Percentiles rank a stretch among this genome's conserved stretches.
Evolutionary conservation across 2,113 vertebrate species (phyloP).

Genomic region (Parus major): DNA sequence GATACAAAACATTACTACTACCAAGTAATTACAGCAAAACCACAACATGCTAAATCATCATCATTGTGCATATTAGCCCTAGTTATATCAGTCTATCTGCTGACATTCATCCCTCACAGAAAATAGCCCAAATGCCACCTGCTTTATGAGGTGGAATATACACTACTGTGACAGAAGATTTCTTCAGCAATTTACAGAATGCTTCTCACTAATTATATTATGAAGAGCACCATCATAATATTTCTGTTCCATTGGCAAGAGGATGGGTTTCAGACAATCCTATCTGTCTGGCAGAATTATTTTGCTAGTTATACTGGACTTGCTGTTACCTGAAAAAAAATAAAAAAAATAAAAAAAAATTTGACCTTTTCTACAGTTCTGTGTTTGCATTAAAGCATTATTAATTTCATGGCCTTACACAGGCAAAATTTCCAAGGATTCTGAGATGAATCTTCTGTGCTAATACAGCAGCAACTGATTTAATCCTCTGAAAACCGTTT

Average conservation of each 20-base stretch:
- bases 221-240: not conserved
- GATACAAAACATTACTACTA: not conserved
- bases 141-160: not conserved
- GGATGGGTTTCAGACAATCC: not conserved
- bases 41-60: not conserved
- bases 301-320: not conserved
- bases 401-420: not conserved
- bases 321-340: not conserved
- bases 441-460: not conserved
- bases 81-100: not conserved
- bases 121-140: not conserved
- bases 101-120: not conserved
- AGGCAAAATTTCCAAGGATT: not conserved
- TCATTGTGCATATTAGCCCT: not conserved
- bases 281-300: not conserved
- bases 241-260: not conserved
- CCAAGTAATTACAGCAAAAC: not conserved
- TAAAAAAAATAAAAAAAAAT: not conserved
- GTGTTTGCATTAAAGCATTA: not conserved
- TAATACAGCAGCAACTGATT: not conserved
- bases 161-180: not conserved
- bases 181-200: not conserved
- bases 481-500: not conserved
- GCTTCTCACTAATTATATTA: conserved; percentile 1
- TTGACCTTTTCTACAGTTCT: not conserved